phyloP scores from a whole-genome alignment of 2,797 vertebrate species.

The Lagodon rhomboides region DNA sequence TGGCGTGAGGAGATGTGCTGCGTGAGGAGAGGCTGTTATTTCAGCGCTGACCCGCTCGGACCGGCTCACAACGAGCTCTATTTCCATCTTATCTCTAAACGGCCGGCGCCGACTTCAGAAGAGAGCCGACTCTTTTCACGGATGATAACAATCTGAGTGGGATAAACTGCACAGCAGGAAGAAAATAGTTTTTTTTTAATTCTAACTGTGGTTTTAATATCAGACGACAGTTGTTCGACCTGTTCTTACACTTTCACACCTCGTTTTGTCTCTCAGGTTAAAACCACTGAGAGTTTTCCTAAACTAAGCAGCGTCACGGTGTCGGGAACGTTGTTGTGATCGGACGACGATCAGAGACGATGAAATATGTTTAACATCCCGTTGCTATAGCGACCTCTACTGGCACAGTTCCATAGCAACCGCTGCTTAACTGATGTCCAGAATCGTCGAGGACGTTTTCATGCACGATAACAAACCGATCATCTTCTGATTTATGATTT shows the following conservation, averaged over 20 bases:
- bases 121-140: neutral
- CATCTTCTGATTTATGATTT: too few relatives aligned
- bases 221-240: neutral
- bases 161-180: neutral
- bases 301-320: neutral
- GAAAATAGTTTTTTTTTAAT: neutral
- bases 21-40: slow-evolving; percentile 7
- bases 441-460: too few relatives aligned
- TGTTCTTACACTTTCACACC: too few relatives aligned
- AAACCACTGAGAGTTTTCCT: neutral
- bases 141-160: neutral
- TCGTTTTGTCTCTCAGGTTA: neutral
- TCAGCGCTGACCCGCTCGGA: slow-evolving; percentile 27
- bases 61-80: neutral
- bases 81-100: neutral
- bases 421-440: too few relatives aligned
- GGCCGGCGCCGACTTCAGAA: neutral
- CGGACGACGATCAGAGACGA: too few relatives aligned
- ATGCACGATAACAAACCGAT: too few relatives aligned
- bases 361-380: too few relatives aligned
- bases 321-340: too few relatives aligned
- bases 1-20: neutral
- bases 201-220: neutral
- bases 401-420: too few relatives aligned
- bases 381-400: too few relatives aligned